Evolutionary conservation across 2,797 vertebrate species (phyloP), one percentile per base, ranked within the genome.

Genomic region (Notolabrus celidotus): DNA sequence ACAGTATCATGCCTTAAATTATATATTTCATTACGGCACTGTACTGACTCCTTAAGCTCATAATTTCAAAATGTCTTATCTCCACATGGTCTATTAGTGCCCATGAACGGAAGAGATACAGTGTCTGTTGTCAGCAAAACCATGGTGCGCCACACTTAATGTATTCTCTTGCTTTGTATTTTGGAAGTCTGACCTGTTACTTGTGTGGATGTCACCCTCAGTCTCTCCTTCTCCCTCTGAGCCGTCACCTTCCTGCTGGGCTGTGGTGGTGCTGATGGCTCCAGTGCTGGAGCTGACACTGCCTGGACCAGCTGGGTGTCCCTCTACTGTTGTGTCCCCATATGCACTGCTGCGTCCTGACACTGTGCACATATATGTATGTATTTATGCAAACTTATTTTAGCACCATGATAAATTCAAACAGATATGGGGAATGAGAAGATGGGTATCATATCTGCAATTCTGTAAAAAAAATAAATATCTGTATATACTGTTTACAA

Each of bases 221-320:
- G 94, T 95, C 81, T 99, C 98, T 0, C 93, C 97, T 91, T 99
- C 98, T 46, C 95, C 96, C 85, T 99, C 97, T 0, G 98, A 99
- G 10, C 97, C 96, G 8, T 99, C 98, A n/a, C 97, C 96, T 77
- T 99, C 98, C 82, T 98, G 98, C 87, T 99, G 98, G 38, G 98
- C 98, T 0, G 97, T 96, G 70, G 97, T 95, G 65, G 97, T 99
- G 88, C 97, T 99, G 91, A 99, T 99, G 49, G 98, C 98, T 0
- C 98, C 98, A 0, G 97, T 99, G 92, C 98, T 99, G 65, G 98
- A 99, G 87, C 98, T 99, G 84, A 99, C 90, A 0, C 98, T 99
- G 77, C 98, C 97, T 0, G 98, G 98, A 22, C 98, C 98, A 0
- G 96, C 93, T 0, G 96, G 96, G 67, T 98, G 97, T 2, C 97